phyloP scores from a whole-genome alignment of 2,113 vertebrate species.

The Etheostoma cragini region DNA sequence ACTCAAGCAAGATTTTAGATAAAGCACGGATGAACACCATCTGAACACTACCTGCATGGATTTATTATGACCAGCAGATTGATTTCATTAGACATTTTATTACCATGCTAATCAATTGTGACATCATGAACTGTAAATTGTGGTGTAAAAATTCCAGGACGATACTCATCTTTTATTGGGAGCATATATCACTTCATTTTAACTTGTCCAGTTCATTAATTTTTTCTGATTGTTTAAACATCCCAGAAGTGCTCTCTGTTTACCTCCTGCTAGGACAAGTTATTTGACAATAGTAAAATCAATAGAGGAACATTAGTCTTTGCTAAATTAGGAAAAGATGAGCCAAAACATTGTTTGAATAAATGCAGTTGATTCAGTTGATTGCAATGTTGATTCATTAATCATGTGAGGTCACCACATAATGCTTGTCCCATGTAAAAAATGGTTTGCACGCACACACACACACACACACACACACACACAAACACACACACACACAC shows the following conservation, averaged over 20 bases:
- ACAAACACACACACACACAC: background rate
- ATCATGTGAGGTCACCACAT: conserved; percentile 30
- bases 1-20: conserved; percentile 16
- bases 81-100: background rate
- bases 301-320: background rate
- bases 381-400: conserved; percentile 26
- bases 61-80: background rate
- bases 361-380: too few relatives aligned
- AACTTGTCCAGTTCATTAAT: background rate
- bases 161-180: background rate
- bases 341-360: conserved; percentile 16
- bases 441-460: background rate
- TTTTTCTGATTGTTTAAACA: background rate
- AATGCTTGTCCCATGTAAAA: background rate
- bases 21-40: background rate
- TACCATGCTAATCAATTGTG: background rate
- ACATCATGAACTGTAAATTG: background rate
- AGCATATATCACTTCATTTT: background rate
- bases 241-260: background rate
- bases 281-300: background rate
- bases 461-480: background rate
- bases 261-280: background rate
- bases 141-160: background rate
- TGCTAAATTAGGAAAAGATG: conserved; percentile 10
- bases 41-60: background rate